Percentiles rank a stretch among this genome's conserved stretches.
These are phyloP conservation scores for Dendrolimus houi DNA, from an alignment of 2,888 invertebrate species.

Conservation along the genomic window DNA sequence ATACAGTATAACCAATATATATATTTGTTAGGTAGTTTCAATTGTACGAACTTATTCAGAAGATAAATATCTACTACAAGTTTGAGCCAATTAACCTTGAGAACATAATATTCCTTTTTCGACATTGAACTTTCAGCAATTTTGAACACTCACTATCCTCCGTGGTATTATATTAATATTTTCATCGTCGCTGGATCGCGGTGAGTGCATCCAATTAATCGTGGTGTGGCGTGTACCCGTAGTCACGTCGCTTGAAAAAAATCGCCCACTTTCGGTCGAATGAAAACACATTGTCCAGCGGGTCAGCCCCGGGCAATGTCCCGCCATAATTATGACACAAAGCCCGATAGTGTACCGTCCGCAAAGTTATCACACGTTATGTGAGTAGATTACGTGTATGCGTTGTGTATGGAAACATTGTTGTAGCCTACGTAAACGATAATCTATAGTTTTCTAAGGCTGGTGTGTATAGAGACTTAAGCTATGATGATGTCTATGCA, in stretches of 20 bases:
- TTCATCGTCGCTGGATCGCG: conserved; percentile 43
- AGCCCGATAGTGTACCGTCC: conserved; percentile 33
- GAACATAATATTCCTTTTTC: too few relatives aligned
- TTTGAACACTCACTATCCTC: too few relatives aligned
- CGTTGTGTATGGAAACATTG: not conserved
- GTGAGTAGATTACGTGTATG: not conserved
- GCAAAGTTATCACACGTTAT: conserved; percentile 23
- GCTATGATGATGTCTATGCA: too few relatives aligned
- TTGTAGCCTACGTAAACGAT: too few relatives aligned
- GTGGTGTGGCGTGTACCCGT: conserved; percentile 33
- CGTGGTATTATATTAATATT: conserved; percentile 28
- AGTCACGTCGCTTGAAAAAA: conserved; percentile 43
- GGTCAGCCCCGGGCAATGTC: conserved; percentile 15
- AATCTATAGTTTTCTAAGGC: too few relatives aligned
- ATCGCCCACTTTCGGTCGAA: conserved; percentile 32
- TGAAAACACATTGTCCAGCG: conserved; percentile 34
- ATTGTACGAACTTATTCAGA: too few relatives aligned
- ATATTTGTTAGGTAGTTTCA: too few relatives aligned
- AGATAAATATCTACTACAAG: too few relatives aligned
- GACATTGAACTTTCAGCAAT: too few relatives aligned
- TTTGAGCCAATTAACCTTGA: too few relatives aligned
- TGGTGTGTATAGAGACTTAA: too few relatives aligned
- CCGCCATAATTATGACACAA: conserved; percentile 39
- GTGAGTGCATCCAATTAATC: conserved; percentile 64
- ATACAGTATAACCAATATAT: too few relatives aligned